A percentile compares a stretch with the other conserved stretches of the same genome.
Conservation (phyloP, 2,113 vertebrate species). For the Bos indicus region DNA sequence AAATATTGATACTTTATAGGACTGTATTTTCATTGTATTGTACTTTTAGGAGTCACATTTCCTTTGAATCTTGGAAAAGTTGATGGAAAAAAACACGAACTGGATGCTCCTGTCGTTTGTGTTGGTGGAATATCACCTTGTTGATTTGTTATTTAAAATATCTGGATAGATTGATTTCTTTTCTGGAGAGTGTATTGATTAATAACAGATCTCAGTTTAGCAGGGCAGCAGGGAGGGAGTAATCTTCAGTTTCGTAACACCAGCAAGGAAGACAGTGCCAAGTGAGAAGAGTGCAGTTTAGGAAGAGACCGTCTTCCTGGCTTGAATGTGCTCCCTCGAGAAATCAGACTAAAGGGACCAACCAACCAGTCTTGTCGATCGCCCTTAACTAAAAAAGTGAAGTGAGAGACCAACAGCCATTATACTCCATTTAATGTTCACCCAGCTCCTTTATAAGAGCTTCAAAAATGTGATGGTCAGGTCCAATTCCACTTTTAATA, state of each 20-base stretch:
- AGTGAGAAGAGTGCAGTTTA: background rate
- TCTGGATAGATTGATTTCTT: constrained; percentile 22
- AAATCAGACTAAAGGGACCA: background rate
- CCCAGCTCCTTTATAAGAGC: background rate
- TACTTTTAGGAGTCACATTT: constrained; percentile 10
- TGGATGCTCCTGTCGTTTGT: background rate
- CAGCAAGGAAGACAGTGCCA: background rate
- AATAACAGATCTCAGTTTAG: constrained; percentile 5
- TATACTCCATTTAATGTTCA: background rate
- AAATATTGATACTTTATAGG: constrained; percentile 7
- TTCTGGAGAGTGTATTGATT: background rate
- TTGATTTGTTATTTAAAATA: constrained; percentile 13
- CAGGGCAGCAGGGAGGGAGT: background rate
- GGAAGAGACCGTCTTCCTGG: background rate
- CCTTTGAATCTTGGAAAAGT: constrained; percentile 33
- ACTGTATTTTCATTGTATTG: constrained; percentile 21
- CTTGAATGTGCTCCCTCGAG: background rate
- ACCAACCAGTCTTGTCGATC: background rate
- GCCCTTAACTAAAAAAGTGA: background rate
- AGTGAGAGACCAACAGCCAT: background rate
- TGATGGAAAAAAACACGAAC: constrained; percentile 6
- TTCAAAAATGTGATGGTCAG: background rate
- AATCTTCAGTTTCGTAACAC: background rate
- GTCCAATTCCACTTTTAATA: background rate
- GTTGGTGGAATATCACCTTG: constrained; percentile 34